Evolutionary conservation across 2,113 vertebrate species (phyloP).

Genomic region (Sinocyclocheilus anshuiensis): DNA sequence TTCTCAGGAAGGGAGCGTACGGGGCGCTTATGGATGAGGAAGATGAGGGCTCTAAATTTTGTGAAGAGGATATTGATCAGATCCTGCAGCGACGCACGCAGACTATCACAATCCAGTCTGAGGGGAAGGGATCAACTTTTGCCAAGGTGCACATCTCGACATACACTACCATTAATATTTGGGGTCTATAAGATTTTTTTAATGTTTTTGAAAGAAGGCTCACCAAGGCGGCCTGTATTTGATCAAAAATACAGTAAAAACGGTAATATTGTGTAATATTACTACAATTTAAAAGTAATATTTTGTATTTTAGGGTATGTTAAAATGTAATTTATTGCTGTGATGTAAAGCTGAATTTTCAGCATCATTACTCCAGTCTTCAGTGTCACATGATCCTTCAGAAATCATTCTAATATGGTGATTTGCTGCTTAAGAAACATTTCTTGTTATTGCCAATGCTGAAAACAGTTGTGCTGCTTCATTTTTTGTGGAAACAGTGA

Average conservation of each 20-base stretch:
- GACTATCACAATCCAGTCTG: constrained; percentile 95
- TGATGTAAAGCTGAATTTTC: too few species aligned
- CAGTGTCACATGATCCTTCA: too few species aligned
- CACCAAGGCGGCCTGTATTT: background rate
- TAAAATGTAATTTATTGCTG: too few species aligned
- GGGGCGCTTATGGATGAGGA: constrained; percentile 97
- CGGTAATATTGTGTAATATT: too few species aligned
- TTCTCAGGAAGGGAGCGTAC: constrained; percentile 94
- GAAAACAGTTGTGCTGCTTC: too few species aligned
- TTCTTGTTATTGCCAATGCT: too few species aligned
- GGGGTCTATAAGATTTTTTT: background rate
- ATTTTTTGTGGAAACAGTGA: background rate
- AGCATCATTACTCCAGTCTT: too few species aligned
- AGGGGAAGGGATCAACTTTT: constrained; percentile 96
- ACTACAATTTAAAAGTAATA: background rate
- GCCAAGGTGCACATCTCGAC: constrained; percentile 83
- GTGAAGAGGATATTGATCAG: constrained; percentile 98
- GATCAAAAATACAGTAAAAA: too few species aligned
- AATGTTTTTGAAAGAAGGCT: background rate
- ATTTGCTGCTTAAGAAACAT: too few species aligned
- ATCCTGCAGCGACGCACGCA: constrained; percentile 96
- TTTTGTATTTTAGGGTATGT: too few species aligned
- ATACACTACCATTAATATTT: background rate
- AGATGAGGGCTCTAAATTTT: constrained; percentile 97
- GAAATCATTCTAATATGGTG: too few species aligned